Evolutionary conservation across 2,888 invertebrate species (phyloP).

Genomic region (Drosophila phalerata): DNA sequence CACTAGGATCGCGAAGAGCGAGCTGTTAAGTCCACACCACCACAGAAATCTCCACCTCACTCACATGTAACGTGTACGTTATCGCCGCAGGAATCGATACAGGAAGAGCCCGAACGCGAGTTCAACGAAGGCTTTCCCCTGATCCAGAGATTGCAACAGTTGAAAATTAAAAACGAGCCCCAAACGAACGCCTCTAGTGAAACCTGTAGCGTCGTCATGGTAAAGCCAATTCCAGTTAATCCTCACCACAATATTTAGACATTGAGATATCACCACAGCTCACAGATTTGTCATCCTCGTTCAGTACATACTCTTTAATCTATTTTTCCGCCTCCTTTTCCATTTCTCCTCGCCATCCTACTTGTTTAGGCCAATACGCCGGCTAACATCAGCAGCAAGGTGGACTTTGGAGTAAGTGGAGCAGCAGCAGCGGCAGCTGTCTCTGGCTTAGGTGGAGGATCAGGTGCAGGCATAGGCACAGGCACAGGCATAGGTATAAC

Average conservation of each 20-base stretch:
- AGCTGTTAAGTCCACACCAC: slow-evolving; percentile 85
- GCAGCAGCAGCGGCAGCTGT: not conserved
- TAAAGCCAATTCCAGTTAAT: slow-evolving; percentile 62
- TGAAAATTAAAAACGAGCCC: slow-evolving; percentile 91
- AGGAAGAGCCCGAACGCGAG: slow-evolving; percentile 87
- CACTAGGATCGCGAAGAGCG: slow-evolving; percentile 87
- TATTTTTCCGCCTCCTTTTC: not conserved
- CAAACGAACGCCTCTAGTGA: slow-evolving; percentile 85
- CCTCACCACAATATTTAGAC: slow-evolving; percentile 2
- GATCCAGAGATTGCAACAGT: slow-evolving; percentile 90
- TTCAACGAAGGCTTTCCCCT: slow-evolving; percentile 90
- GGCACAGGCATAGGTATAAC: not conserved
- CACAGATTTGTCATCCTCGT: not conserved
- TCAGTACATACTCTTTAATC: not conserved
- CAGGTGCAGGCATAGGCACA: not conserved
- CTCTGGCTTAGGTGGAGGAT: slow-evolving; percentile 3
- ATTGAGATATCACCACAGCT: not conserved
- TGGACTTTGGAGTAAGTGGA: slow-evolving; percentile 58
- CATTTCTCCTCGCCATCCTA: not conserved
- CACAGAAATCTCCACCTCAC: slow-evolving; percentile 87
- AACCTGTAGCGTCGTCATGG: slow-evolving; percentile 70
- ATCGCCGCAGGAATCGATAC: slow-evolving; percentile 86
- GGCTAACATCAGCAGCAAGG: slow-evolving; percentile 70
- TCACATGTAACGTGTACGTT: slow-evolving; percentile 88
- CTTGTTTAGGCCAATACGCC: slow-evolving; percentile 56